Conservation (phyloP, 2,888 invertebrate genomes). For the Atrina japonica region DNA sequence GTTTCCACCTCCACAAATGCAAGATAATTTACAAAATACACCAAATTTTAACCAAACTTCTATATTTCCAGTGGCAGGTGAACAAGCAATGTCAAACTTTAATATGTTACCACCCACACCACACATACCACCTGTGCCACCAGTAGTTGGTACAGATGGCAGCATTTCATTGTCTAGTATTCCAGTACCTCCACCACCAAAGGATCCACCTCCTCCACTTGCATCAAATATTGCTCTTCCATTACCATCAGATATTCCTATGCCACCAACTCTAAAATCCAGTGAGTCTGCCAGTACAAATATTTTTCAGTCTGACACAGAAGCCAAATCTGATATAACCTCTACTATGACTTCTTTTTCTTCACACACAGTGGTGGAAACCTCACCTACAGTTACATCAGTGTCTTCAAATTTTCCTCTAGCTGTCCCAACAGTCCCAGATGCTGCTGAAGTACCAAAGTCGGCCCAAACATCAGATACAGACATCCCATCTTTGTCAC, state of each 20-base stretch:
- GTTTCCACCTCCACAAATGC: slow-evolving; percentile 7
- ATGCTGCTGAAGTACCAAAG: neutral
- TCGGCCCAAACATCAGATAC: neutral
- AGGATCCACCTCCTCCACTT: slow-evolving; percentile 19
- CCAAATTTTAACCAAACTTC: neutral
- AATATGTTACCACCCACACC: neutral
- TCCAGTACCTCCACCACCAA: slow-evolving; percentile 28
- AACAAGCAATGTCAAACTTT: neutral
- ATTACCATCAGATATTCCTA: slow-evolving; percentile 18
- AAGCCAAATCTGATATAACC: neutral
- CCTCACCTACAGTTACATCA: neutral
- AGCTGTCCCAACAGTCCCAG: neutral
- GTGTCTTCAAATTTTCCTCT: neutral
- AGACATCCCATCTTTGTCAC: slow-evolving; percentile 23
- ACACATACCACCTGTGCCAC: slow-evolving; percentile 9
- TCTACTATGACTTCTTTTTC: neutral
- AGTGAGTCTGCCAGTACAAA: slow-evolving; percentile 6
- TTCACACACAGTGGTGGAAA: neutral
- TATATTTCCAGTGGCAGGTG: neutral
- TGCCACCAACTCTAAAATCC: slow-evolving; percentile 12
- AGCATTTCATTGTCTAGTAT: slow-evolving; percentile 13
- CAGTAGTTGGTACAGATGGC: neutral
- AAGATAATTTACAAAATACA: neutral
- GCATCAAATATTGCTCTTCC: slow-evolving; percentile 27
- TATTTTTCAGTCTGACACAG: neutral